phyloP scores from a whole-genome alignment of 2,113 vertebrate genomes.

The Gallinago undulata region DNA sequence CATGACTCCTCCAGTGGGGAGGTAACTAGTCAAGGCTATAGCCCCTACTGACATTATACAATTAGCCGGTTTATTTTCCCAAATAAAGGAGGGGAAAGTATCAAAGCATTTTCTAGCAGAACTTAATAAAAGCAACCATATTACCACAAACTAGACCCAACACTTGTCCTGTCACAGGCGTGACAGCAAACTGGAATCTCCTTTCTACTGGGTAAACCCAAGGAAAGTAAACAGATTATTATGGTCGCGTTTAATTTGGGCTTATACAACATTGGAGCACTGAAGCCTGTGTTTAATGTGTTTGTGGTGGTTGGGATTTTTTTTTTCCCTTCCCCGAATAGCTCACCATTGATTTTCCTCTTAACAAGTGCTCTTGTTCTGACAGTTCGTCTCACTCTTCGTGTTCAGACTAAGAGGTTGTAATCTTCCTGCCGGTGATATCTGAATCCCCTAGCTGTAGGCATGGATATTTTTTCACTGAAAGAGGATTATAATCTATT shows the following conservation, averaged over 20 bases:
- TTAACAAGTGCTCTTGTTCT: conserved; percentile 27
- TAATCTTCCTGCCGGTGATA: neutral
- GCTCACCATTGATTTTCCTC: conserved; percentile 44
- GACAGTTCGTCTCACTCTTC: neutral
- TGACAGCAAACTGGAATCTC: neutral
- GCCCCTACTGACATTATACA: neutral
- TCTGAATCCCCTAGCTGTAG: neutral
- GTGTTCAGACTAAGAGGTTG: neutral
- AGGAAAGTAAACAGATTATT: conserved; percentile 59
- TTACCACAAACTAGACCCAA: neutral
- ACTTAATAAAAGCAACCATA: neutral
- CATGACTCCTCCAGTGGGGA: neutral
- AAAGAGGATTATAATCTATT: conserved; percentile 48
- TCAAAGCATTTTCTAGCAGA: neutral
- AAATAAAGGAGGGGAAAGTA: neutral
- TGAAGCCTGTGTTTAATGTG: conserved; percentile 42
- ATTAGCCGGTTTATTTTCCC: neutral
- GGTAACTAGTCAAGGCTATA: neutral
- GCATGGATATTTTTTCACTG: conserved; percentile 25
- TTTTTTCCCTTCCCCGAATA: neutral
- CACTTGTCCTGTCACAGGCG: neutral
- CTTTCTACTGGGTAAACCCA: conserved; percentile 11
- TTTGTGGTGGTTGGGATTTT: neutral
- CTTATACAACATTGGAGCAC: neutral
- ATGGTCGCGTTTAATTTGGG: conserved; percentile 43